Evolutionary conservation across 2,888 invertebrate species (phyloP), one percentile per base, ranked within the genome.

Genomic region (Stegophylla sp.): DNA sequence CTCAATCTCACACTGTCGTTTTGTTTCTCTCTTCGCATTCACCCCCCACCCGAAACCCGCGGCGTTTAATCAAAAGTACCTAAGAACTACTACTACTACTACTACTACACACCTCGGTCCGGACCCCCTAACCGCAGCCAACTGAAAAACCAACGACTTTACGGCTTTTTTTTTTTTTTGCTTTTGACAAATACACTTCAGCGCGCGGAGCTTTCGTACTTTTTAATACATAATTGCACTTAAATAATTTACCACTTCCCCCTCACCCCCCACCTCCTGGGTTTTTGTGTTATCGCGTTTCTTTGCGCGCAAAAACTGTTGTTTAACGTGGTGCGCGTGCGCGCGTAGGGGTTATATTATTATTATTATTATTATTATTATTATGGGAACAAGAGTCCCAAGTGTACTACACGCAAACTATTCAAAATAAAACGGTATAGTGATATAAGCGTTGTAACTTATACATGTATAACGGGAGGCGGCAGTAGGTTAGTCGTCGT

Each of bases 151-250:
- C 48, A 34, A 74, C 20, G 15, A 74, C 20, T 20, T 74, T 20
- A 9, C 9, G 2, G 26, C 45, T 3, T 15, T 61, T 61, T 26
- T 28, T 43, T n/a, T n/a, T 34, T 73, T 63, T 48, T 51, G 51
- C 13, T 28, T 61, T 61, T 53, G 17, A 43, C 13, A 69, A 71
- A 79, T 28, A 41, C 28, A 59, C 26, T 17, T 69, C 56, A 23
- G 82, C 83, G 23, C n/a, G n/a, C n/a, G n/a, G n/a, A n/a, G n/a
- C n/a, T n/a, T 81, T 73, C 20, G 45, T 34, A 26, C 45, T 67
- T 69, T 5, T 69, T 5, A 51, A 67, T 79, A 79, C 71, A 20
- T 51, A 41, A 56, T 51, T 63, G 23, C 10, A 3, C 75, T 41
- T 75, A 53, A 41, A 75, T 53, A 64, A 43, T 64, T 53, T 51